Evolutionary conservation across 2,888 invertebrate genomes (phyloP), one percentile per base, ranked within the genome.

Genomic region (Drepana falcataria): DNA sequence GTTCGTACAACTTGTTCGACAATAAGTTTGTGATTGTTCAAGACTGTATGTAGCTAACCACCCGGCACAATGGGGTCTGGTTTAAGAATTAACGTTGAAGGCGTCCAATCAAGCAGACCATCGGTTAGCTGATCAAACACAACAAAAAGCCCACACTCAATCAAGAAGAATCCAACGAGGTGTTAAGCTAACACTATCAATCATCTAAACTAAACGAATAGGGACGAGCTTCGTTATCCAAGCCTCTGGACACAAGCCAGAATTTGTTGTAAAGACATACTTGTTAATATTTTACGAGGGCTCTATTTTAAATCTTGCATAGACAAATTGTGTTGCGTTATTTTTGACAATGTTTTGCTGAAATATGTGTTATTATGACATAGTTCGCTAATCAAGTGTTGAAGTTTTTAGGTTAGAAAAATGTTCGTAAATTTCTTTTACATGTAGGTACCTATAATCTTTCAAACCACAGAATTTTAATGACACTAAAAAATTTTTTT

Each of bases 121-220:
- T 86, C 86, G 81, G 86, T 87, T 88, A 86, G 81, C 78, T 84
- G 82, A 85, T 85, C 88, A 90, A 88, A 88, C 81, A 85, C 71
- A 83, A 85, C 84, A 87, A 87, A 87, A 87, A 85, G 80, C 83
- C 82, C 77, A 86, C 86, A 83, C 85, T 87, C 88, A 86, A 90
- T 90, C 89, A 89, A 84, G 80, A 83, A 73, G 76, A 72, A 78
- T 77, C 77, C 81, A 83, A 75, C 80, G 83, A 87, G 87, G 88
- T 88, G 88, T 85, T 86, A 84, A 84, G 79, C 82, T 79, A 79
- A 75, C 77, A 75, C 86, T 78, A 91, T 90, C 88, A 88, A 90
- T 91, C 90, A 91, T 78, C 63, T 66, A 58, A 66, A 68, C 64
- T 64, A 63, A 62, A 21, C 21, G 21, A 21, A 21, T 21, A 66